These are phyloP conservation scores for Microchrysa polita DNA, from an alignment of 2,888 invertebrate genomes.

Conservation along the genomic window DNA sequence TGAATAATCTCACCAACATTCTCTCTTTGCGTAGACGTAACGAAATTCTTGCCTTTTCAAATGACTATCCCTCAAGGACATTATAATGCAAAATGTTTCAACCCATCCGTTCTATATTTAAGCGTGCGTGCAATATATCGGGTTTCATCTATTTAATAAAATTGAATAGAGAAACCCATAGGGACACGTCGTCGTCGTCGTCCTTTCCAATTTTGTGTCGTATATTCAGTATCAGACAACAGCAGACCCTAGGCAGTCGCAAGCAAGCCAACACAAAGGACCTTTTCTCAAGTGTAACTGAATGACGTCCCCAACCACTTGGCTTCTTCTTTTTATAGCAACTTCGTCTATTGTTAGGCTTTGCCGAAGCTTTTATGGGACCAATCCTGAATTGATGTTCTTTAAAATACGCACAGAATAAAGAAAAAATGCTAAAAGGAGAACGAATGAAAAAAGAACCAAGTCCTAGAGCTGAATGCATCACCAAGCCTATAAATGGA, in stretches of 20 bases:
- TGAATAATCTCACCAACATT: not conserved
- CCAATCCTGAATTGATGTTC: slow-evolving; percentile 30
- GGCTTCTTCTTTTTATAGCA: slow-evolving; percentile 17
- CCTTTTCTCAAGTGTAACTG: not conserved
- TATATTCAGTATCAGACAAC: not conserved
- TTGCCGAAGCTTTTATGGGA: slow-evolving; percentile 25
- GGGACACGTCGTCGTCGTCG: too few species aligned
- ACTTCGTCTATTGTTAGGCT: slow-evolving; percentile 17
- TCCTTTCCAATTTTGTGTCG: slow-evolving; percentile 21
- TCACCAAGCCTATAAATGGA: slow-evolving; percentile 30
- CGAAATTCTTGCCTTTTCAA: not conserved
- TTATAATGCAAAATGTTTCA: not conserved
- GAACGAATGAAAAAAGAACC: too few species aligned
- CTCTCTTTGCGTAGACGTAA: not conserved
- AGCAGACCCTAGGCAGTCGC: too few species aligned
- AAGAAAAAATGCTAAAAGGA: slow-evolving; percentile 15
- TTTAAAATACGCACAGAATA: slow-evolving; percentile 24
- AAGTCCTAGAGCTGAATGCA: slow-evolving; percentile 22
- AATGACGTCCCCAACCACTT: too few species aligned
- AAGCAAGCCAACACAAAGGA: slow-evolving; percentile 5
- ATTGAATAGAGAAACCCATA: slow-evolving; percentile 1
- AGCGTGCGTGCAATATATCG: slow-evolving; percentile 4
- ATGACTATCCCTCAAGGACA: not conserved
- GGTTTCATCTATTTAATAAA: slow-evolving; percentile 14
- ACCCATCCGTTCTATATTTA: not conserved